Evolutionary conservation across 2,797 vertebrate species (phyloP), one percentile per base, ranked within the genome.

Genomic region (Pygocentrus nattereri): DNA sequence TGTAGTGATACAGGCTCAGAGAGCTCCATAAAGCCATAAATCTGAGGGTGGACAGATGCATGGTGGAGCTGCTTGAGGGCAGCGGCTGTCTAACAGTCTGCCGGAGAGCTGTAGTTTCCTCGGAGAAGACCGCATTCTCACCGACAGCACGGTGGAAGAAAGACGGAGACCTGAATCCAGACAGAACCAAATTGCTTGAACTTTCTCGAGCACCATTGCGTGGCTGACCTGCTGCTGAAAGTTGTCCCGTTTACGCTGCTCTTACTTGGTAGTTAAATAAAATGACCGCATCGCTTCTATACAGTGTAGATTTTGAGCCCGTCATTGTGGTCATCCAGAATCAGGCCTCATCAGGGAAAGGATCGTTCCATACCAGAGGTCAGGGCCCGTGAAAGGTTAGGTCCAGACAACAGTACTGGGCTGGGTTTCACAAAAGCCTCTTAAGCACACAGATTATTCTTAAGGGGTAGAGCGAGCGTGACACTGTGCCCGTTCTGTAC

Each of bases 11-110:
- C 58, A 47, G 38, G 31, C 18, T 19, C 47, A 41, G 47, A 21
- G 31, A 77, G 76, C 59, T 50, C 21, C n/a, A 44, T 88, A 86
- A 92, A 93, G 88, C 87, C 82, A 72, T 80, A 87, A 82, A 87
- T 90, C 86, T 92, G 90, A 78, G 83, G 80, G 70, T 74, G 71
- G 89, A 83, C 88, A 92, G 88, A 91, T 90, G 87, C 71, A 76
- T 59, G 47, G 80, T 82, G 79, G 78, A 87, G 87, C 72, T 64
- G 69, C 73, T 82, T 49, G 16, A 67, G 82, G 74, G 49, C 27
- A 68, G 54, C 30, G 52, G 38, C 68, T 31, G 67, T 64, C 15
- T 64, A 64, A 31, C 31, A 27, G 12, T 44, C 56, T 76, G 15
- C 25, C 47, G 30, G 31, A 72, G 31, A 47, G 27, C 27, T 72